Evolutionary conservation across 1,140 invertebrate genomes (phyloP).

Genomic region (Caerostris darwini): DNA sequence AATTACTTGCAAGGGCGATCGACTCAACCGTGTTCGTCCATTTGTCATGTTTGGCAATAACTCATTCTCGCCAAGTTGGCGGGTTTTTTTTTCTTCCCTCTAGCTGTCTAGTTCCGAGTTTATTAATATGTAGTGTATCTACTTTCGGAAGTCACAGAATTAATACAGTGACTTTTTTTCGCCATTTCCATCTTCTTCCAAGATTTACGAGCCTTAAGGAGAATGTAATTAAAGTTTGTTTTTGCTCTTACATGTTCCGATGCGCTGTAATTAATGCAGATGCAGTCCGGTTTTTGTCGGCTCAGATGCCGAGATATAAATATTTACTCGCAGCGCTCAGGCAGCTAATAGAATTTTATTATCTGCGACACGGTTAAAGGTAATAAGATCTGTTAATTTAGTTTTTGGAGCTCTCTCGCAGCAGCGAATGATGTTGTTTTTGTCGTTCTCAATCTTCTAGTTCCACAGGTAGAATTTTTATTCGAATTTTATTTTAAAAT

Average conservation of each 20-base stretch:
- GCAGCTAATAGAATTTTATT: not conserved
- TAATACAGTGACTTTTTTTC: not conserved
- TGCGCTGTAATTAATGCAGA: not conserved
- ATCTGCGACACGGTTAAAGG: not conserved
- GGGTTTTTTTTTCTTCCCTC: not conserved
- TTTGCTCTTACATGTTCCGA: slow-evolving; percentile 15
- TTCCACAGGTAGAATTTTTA: too few species aligned
- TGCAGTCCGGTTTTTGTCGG: not conserved
- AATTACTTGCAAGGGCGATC: not conserved
- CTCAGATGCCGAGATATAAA: not conserved
- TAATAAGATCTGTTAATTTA: not conserved
- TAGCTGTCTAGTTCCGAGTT: not conserved
- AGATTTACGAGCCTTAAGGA: slow-evolving; percentile 29
- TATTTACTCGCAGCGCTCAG: not conserved
- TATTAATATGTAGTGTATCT: slow-evolving; percentile 36
- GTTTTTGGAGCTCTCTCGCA: not conserved
- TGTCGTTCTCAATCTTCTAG: too few species aligned
- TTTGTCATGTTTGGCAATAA: slow-evolving; percentile 29
- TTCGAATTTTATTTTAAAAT: too few species aligned
- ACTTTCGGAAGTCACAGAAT: not conserved
- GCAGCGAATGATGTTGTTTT: too few species aligned
- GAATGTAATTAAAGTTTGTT: slow-evolving; percentile 39
- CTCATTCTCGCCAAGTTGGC: slow-evolving; percentile 5
- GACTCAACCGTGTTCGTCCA: not conserved
- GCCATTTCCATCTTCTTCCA: too few species aligned